Evolutionary conservation across 2,113 vertebrate species (phyloP).

Genomic region (Mola mola): DNA sequence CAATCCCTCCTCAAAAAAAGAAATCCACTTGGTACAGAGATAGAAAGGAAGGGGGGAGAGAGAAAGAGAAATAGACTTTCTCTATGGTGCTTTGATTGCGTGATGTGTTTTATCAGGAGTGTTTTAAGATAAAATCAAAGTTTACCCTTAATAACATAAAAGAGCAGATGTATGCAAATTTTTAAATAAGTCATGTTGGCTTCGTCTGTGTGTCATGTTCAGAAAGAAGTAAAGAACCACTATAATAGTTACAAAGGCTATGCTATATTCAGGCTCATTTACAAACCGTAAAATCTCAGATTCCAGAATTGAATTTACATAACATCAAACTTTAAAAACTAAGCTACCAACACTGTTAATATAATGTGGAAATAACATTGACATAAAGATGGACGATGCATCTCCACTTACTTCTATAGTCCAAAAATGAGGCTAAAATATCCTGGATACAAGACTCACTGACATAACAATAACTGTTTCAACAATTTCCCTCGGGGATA

Average conservation of each 20-base stretch:
- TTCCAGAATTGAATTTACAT: no score
- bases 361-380: no score
- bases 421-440: no score
- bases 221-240: conserved; percentile 10
- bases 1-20: conserved; percentile 71
- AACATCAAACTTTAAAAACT: no score
- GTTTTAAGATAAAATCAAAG: conserved; percentile 51
- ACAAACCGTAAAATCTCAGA: no score
- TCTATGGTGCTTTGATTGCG: conserved; percentile 61
- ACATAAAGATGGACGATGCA: no score
- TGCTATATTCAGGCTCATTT: neutral
- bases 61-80: conserved; percentile 58
- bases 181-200: conserved; percentile 17
- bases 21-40: conserved; percentile 67
- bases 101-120: conserved; percentile 61
- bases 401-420: no score
- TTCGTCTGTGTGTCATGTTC: neutral
- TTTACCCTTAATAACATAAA: conserved; percentile 42
- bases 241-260: neutral
- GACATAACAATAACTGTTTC: no score
- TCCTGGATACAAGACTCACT: no score
- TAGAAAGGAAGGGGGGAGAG: conserved; percentile 6
- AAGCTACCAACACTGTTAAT: no score
- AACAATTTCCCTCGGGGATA: no score
- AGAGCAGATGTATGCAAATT: conserved; percentile 33